phyloP scores from a whole-genome alignment of 2,113 vertebrate species.

The Phrynosoma platyrhinos region DNA sequence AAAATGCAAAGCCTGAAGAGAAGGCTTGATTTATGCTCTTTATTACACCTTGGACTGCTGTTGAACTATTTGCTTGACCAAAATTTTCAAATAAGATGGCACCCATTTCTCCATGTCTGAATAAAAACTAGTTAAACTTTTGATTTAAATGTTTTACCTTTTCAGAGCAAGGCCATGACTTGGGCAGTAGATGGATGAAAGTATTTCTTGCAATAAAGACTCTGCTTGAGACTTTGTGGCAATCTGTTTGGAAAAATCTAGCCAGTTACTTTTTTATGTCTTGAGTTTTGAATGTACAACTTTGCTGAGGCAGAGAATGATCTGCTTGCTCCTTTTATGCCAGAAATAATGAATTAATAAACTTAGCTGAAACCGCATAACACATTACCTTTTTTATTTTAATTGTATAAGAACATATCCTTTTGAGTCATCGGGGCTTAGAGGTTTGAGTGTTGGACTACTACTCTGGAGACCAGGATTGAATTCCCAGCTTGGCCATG shows the following conservation, averaged over 20 bases:
- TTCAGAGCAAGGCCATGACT: not conserved
- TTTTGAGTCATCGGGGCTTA: too few relatives aligned
- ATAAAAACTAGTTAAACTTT: conserved; percentile 14
- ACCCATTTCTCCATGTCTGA: conserved; percentile 2
- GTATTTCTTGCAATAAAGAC: not conserved
- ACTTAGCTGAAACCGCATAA: conserved; percentile 18
- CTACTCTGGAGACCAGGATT: too few relatives aligned
- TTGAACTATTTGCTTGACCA: not conserved
- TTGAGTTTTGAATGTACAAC: not conserved
- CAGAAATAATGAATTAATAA: conserved; percentile 22
- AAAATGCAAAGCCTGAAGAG: not conserved
- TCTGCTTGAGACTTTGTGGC: not conserved
- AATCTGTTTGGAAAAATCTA: conserved; percentile 4
- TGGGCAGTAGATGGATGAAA: conserved; percentile 30
- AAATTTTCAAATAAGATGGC: conserved; percentile 29
- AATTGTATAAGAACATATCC: not conserved
- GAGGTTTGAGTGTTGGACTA: too few relatives aligned
- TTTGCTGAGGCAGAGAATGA: not conserved
- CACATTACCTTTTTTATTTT: not conserved
- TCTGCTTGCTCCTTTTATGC: not conserved
- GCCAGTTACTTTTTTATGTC: conserved; percentile 9
- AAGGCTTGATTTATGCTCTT: conserved; percentile 36
- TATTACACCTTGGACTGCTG: conserved; percentile 34
- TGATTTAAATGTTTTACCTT: conserved; percentile 24
- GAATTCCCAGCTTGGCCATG: too few relatives aligned